Evolutionary conservation across 2,888 invertebrate genomes (phyloP), one percentile per base, ranked within the genome.

Genomic region (Synanthedon myopaeformis): DNA sequence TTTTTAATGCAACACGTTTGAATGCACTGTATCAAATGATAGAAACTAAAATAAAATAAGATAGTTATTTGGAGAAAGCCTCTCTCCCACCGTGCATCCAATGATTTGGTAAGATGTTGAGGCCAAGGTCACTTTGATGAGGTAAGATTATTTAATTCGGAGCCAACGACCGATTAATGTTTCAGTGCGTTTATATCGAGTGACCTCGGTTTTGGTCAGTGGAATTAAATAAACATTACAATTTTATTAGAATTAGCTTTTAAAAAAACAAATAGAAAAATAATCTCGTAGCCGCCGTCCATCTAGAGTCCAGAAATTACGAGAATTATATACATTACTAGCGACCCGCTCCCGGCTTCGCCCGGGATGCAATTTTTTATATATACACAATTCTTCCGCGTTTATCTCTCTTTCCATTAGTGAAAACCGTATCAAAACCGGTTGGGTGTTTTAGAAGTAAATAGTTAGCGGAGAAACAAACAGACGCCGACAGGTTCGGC

Each of bases 71-170:
- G 45, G 45, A 12, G 72, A 71, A 69, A 70, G 66, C 61, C 71
- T 74, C 71, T 75, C 75, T 71, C 73, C 70, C 60, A 66, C 62
- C 53, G 54, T 45, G 41, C 23, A 45, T 57, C 53, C 52, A 53
- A 52, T 42, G n/a, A 48, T 11, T 14, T 14, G 51, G 51, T 41
- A 41, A n/a, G 42, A 56, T 53, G 45, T 51, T 19, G 58, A 45
- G 58, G 62, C 61, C 69, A 67, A 66, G 69, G 69, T 50, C 57
- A 56, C 12, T 17, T 51, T 54, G 49, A 49, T 52, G 56, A 53
- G 19, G 51, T 45, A 45, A 17, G 17, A 12, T 55, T 54, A 54
- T 53, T 51, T 52, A 52, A 19, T 51, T 57, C 49, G 59, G 63
- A 64, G 64, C 58, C 57, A 61, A 60, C 54, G 60, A 61, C 59